A percentile compares a stretch with the other conserved stretches of the same genome.
These are phyloP conservation scores for Schizopygopsis pylzovi DNA, from an alignment of 2,797 vertebrate genomes.

Conservation along the genomic window DNA sequence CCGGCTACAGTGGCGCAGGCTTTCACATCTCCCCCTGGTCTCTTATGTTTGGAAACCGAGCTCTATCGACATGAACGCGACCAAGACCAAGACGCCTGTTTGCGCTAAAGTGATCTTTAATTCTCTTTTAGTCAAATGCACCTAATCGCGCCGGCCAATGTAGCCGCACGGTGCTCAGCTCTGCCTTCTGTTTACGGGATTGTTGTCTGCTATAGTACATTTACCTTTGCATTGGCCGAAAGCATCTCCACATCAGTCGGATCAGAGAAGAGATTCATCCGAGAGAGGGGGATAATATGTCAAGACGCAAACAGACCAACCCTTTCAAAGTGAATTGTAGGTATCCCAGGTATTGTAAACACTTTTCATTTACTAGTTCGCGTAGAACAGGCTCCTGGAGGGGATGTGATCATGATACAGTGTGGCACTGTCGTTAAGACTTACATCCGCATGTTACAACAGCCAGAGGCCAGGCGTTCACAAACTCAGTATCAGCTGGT, in stretches of 20 bases:
- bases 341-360: slow-evolving; percentile 80
- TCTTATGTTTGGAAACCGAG: slow-evolving; percentile 6
- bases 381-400: background rate
- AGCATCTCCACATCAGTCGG: slow-evolving; percentile 56
- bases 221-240: slow-evolving; percentile 63
- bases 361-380: slow-evolving; percentile 52
- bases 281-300: slow-evolving; percentile 87
- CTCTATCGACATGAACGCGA: slow-evolving; percentile 26
- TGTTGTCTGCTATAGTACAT: slow-evolving; percentile 53
- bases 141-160: slow-evolving; percentile 40
- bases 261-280: slow-evolving; percentile 67
- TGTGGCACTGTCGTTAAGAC: background rate
- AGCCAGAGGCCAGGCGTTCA: slow-evolving; percentile 16
- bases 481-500: background rate
- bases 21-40: slow-evolving; percentile 47
- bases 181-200: slow-evolving; percentile 47
- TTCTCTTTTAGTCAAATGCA: slow-evolving; percentile 32
- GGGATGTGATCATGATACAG: background rate
- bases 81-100: background rate
- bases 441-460: slow-evolving; percentile 47
- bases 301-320: slow-evolving; percentile 98
- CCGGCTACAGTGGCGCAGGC: slow-evolving; percentile 64
- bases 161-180: slow-evolving; percentile 42
- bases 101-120: slow-evolving; percentile 22
- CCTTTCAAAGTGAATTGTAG: slow-evolving; percentile 99